Evolutionary conservation across 2,888 invertebrate species (phyloP).

Genomic region (Caenorhabditis sp.): DNA sequence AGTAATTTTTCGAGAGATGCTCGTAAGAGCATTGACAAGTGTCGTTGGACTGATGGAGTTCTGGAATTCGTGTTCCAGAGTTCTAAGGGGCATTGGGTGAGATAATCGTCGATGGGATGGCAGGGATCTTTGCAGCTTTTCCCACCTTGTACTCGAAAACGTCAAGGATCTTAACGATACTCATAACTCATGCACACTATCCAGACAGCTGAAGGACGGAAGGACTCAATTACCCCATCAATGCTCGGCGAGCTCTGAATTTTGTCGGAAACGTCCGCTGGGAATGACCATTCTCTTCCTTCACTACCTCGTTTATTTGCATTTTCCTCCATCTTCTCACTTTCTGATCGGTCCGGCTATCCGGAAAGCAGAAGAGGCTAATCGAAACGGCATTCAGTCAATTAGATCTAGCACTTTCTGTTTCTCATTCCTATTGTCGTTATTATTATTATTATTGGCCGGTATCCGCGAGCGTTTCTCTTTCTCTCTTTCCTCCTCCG

Average conservation of each 20-base stretch:
- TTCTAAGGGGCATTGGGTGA: too few species aligned
- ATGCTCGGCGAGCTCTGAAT: neutral
- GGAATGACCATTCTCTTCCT: conserved; percentile 3
- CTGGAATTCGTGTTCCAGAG: too few species aligned
- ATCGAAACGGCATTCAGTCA: conserved; percentile 12
- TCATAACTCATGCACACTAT: too few species aligned
- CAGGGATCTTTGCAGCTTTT: too few species aligned
- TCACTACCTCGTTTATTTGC: neutral
- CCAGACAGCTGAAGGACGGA: too few species aligned
- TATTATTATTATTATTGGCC: conserved; percentile 11
- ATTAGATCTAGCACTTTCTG: neutral
- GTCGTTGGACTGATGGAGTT: too few species aligned
- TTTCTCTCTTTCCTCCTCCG: neutral
- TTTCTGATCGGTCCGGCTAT: neutral
- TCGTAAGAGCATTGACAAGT: too few species aligned
- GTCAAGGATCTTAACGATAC: too few species aligned
- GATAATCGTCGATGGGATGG: too few species aligned
- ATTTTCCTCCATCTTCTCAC: neutral
- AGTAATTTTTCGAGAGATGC: too few species aligned
- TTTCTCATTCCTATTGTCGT: neutral
- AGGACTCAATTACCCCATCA: neutral
- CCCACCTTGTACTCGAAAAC: too few species aligned
- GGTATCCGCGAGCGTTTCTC: neutral
- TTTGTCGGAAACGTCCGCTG: conserved; percentile 5
- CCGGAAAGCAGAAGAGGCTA: neutral